Evolutionary conservation across 1,140 invertebrate genomes (phyloP).

Genomic region (Orussus abietinus): DNA sequence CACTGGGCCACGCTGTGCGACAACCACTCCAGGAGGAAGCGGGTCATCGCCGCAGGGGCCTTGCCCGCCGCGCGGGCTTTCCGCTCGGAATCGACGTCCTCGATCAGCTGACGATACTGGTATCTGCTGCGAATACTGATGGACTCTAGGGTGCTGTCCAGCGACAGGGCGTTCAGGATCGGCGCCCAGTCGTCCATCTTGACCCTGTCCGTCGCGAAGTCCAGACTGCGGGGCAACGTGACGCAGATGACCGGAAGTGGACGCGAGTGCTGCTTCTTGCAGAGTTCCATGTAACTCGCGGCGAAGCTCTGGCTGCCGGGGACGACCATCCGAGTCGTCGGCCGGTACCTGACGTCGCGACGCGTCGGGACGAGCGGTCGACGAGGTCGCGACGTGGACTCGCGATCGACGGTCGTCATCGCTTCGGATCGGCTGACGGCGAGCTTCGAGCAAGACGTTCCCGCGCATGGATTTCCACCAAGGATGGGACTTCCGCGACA

Average conservation of each 20-base stretch:
- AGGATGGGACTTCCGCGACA: no score
- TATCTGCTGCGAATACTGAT: constrained; percentile 42
- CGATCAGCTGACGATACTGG: constrained; percentile 45
- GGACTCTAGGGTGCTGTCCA: constrained; percentile 57
- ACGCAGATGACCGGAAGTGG: constrained; percentile 47
- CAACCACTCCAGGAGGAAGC: constrained; percentile 51
- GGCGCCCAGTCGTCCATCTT: constrained; percentile 68
- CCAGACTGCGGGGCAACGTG: constrained; percentile 48
- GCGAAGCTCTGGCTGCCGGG: constrained; percentile 43
- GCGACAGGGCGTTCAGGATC: constrained; percentile 61
- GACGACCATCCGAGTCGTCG: no score
- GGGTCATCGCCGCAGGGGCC: constrained; percentile 50
- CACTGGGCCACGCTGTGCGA: constrained; percentile 55
- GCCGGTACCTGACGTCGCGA: no score
- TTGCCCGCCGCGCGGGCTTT: constrained; percentile 50
- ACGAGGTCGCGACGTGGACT: no score
- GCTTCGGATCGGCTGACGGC: no score
- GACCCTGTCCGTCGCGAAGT: constrained; percentile 65
- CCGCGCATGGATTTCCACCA: no score
- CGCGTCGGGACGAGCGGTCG: no score
- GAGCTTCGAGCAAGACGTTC: no score
- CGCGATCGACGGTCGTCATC: no score
- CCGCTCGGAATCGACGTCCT: constrained; percentile 57
- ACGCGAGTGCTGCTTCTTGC: constrained; percentile 35
- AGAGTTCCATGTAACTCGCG: constrained; percentile 45